Conservation (phyloP, 2,888 invertebrate genomes). For the Ecliptopera silaceata region DNA sequence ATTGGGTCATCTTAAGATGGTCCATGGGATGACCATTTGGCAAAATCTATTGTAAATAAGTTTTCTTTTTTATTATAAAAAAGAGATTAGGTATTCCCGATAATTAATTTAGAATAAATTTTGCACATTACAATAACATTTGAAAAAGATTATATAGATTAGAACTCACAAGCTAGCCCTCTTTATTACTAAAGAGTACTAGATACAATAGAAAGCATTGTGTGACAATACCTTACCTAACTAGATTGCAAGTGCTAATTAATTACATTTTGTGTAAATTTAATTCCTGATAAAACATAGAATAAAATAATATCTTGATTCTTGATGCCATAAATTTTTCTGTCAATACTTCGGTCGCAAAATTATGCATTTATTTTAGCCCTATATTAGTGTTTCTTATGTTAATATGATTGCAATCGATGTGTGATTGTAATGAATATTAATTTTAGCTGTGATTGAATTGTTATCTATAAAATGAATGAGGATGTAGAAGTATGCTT, state of each 20-base stretch:
- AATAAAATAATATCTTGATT: conserved; percentile 11
- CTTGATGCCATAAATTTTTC: conserved; percentile 16
- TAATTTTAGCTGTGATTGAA: conserved; percentile 10
- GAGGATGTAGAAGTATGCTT: not conserved
- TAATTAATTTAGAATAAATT: conserved; percentile 5
- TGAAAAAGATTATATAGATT: not conserved
- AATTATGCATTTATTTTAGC: conserved; percentile 29
- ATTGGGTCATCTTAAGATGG: not conserved
- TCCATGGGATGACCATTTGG: conserved; percentile 26
- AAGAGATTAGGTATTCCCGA: conserved; percentile 7
- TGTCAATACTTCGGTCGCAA: conserved; percentile 17
- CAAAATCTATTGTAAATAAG: conserved; percentile 43
- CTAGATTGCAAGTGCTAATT: conserved; percentile 1
- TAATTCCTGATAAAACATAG: conserved; percentile 10
- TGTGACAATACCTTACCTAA: conserved; percentile 1
- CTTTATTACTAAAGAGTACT: not conserved
- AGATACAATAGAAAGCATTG: conserved; percentile 3
- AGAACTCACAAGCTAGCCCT: not conserved
- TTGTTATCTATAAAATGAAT: not conserved
- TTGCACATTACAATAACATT: not conserved
- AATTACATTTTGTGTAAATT: conserved; percentile 11
- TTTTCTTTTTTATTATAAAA: conserved; percentile 21
- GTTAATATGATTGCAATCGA: conserved; percentile 3
- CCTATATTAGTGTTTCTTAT: conserved; percentile 6
- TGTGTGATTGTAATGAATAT: not conserved